A percentile compares a stretch with the other conserved stretches of the same genome.
phyloP scores from a whole-genome alignment of 2,888 invertebrate genomes.

The Chaetogeoica ovagalla region DNA sequence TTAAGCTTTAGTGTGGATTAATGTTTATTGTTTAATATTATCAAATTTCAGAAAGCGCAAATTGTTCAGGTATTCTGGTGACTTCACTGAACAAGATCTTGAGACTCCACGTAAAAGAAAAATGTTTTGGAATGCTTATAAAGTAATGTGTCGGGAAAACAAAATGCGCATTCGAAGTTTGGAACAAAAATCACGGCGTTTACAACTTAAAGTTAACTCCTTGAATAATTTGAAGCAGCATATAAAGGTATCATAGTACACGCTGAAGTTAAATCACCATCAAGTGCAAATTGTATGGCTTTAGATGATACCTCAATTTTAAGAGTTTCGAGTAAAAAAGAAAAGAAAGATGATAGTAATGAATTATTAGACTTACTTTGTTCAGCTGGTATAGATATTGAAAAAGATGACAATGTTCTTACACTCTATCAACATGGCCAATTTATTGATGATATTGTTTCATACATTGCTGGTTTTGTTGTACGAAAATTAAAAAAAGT shows the following conservation, averaged over 20 bases:
- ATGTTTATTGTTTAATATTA: neutral
- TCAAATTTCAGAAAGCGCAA: neutral
- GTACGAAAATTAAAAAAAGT: conserved; percentile 14
- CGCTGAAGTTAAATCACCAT: conserved; percentile 19
- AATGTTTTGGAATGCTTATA: conserved; percentile 11
- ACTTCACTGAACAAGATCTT: conserved; percentile 20
- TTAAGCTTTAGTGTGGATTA: neutral
- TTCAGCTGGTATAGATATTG: conserved; percentile 5
- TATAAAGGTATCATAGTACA: neutral
- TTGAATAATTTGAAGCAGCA: neutral
- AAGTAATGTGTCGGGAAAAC: neutral
- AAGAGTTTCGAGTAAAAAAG: neutral
- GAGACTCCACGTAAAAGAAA: conserved; percentile 3
- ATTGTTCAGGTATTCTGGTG: neutral
- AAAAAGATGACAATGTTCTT: neutral
- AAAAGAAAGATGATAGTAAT: neutral
- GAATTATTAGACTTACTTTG: conserved; percentile 28
- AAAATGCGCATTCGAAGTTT: neutral
- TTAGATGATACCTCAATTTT: conserved; percentile 7
- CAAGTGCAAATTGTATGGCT: conserved; percentile 15
- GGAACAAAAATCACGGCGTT: neutral
- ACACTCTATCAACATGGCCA: conserved; percentile 15
- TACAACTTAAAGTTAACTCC: conserved; percentile 12
- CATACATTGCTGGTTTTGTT: conserved; percentile 21
- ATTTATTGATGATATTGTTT: conserved; percentile 31